Percentiles rank a stretch among this genome's conserved stretches.
Conservation (phyloP, 1,140 invertebrate genomes). For the Leptinotarsa defecta region DNA sequence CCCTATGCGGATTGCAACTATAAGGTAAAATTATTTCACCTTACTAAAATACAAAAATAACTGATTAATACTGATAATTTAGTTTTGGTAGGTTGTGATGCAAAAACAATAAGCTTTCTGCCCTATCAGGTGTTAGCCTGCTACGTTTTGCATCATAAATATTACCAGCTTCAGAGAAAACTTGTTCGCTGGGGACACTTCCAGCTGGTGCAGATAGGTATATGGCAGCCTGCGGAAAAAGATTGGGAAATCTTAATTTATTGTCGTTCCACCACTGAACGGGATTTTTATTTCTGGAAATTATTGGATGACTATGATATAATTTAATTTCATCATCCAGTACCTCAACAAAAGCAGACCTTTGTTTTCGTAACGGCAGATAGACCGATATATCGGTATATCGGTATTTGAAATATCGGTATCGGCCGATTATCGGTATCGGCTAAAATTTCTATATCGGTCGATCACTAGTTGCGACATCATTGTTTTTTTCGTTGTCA, state of each 20-base stretch:
- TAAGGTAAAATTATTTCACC: slow-evolving; percentile 8
- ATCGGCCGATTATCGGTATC: background rate
- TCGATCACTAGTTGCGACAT: background rate
- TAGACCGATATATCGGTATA: background rate
- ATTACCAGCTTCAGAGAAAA: slow-evolving; percentile 2
- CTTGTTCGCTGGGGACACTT: slow-evolving; percentile 2
- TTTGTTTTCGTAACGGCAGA: background rate
- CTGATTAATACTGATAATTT: slow-evolving; percentile 6
- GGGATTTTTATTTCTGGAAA: slow-evolving; percentile 1
- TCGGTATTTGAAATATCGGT: slow-evolving; percentile 3
- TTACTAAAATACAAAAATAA: slow-evolving; percentile 7
- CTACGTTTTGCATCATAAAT: slow-evolving; percentile 3
- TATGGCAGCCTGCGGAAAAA: slow-evolving; percentile 2
- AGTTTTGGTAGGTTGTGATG: slow-evolving; percentile 8
- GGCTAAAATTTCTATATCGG: slow-evolving; percentile 1
- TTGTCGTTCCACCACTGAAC: slow-evolving; percentile 2
- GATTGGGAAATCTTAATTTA: slow-evolving; percentile 1
- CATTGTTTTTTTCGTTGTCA: too few relatives aligned
- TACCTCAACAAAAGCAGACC: slow-evolving; percentile 2
- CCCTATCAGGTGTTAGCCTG: slow-evolving; percentile 1
- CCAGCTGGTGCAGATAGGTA: slow-evolving; percentile 1
- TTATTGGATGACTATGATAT: background rate
- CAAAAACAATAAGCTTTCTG: slow-evolving; percentile 2
- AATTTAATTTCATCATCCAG: slow-evolving; percentile 3
- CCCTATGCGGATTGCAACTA: slow-evolving; percentile 2